Percentiles rank a stretch among this genome's conserved stretches.
phyloP scores from a whole-genome alignment of 2,888 invertebrate species.

The Idaea dimidiata region DNA sequence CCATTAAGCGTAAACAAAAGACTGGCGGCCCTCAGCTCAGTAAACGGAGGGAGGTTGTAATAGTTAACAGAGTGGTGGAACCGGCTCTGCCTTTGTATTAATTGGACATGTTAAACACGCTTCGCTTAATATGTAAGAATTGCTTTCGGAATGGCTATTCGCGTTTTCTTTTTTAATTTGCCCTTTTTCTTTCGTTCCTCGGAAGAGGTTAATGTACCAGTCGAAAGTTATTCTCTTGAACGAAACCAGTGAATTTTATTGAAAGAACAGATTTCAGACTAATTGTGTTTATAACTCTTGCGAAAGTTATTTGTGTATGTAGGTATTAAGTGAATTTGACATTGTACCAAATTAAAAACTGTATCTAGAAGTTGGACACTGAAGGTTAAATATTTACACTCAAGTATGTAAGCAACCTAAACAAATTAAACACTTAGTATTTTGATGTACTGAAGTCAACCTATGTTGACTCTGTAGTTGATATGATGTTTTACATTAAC shows the following conservation, averaged over 20 bases:
- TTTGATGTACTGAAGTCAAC: no score
- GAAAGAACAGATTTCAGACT: neutral
- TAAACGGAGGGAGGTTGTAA: conserved; percentile 68
- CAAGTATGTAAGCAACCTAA: no score
- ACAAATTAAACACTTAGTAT: no score
- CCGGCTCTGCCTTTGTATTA: conserved; percentile 64
- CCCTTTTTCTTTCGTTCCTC: conserved; percentile 35
- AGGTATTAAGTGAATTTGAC: no score
- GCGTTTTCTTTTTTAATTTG: conserved; percentile 45
- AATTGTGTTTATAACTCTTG: neutral
- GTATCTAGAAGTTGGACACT: no score
- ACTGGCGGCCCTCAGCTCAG: conserved; percentile 63
- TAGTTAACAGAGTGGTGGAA: conserved; percentile 69
- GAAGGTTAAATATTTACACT: no score
- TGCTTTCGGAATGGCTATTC: conserved; percentile 47
- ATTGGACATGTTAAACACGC: conserved; percentile 75
- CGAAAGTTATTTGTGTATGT: no score
- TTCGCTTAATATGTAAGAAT: conserved; percentile 67
- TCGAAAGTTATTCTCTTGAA: conserved; percentile 17
- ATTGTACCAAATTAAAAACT: no score
- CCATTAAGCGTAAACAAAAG: conserved; percentile 79
- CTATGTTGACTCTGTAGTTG: no score
- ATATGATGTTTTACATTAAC: no score
- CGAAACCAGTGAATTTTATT: conserved; percentile 16
- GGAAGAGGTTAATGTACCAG: conserved; percentile 26